Conservation (phyloP, 2,113 vertebrate genomes). For the Cervus canadensis region DNA sequence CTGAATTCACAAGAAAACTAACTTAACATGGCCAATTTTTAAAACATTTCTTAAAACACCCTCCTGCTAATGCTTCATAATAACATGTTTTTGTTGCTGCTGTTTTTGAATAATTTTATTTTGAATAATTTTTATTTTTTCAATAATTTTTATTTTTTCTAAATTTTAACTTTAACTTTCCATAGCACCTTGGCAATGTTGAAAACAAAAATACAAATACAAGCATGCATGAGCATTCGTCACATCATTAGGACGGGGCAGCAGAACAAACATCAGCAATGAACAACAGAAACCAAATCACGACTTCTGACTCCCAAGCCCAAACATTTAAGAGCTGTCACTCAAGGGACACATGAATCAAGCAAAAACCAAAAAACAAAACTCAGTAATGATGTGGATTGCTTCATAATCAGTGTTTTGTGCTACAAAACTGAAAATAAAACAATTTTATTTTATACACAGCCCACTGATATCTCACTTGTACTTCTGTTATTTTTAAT, state of each 20-base stretch:
- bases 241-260: slow-evolving; percentile 70
- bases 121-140: not conserved
- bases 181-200: slow-evolving; percentile 80
- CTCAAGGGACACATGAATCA: slow-evolving; percentile 74
- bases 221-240: slow-evolving; percentile 68
- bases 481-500: not conserved
- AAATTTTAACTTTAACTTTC: slow-evolving; percentile 78
- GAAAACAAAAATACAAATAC: slow-evolving; percentile 81
- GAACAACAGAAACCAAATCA: slow-evolving; percentile 70
- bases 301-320: slow-evolving; percentile 53
- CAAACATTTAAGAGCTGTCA: slow-evolving; percentile 67
- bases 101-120: slow-evolving; percentile 48
- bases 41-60: not conserved
- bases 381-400: not conserved
- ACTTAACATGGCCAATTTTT: not conserved
- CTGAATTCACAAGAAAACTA: slow-evolving; percentile 27
- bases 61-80: not conserved
- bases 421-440: slow-evolving; percentile 46
- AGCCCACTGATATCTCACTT: not conserved
- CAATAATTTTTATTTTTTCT: slow-evolving; percentile 71
- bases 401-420: slow-evolving; percentile 17
- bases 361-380: not conserved
- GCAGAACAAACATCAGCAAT: slow-evolving; percentile 76
- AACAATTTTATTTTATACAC: not conserved
- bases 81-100: not conserved